A percentile compares a stretch with the other conserved stretches of the same genome.
These are phyloP conservation scores for Pteruthius melanotis DNA, from an alignment of 2,113 vertebrate genomes.

Conservation along the genomic window DNA sequence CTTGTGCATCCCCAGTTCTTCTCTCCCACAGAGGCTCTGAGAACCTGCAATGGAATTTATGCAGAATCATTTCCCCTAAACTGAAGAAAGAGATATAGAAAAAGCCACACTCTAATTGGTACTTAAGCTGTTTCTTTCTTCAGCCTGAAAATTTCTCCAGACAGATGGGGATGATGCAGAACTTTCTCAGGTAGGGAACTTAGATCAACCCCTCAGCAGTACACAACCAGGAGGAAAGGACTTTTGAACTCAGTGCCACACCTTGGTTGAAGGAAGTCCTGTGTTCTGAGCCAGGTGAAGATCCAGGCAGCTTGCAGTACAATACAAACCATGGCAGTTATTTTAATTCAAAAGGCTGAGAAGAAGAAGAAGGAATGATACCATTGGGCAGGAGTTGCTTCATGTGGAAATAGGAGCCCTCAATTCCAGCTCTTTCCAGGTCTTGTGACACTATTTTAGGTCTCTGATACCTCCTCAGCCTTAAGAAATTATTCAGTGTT, in stretches of 20 bases:
- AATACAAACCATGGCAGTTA: not conserved
- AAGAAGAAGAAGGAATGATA: not conserved
- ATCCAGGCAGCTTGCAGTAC: not conserved
- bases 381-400: not conserved
- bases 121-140: not conserved
- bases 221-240: not conserved
- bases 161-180: not conserved
- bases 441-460: not conserved
- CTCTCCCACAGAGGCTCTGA: not conserved
- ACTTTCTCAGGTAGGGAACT: not conserved
- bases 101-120: not conserved
- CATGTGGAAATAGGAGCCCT: not conserved
- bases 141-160: not conserved
- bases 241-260: not conserved
- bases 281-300: not conserved
- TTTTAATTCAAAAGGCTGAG: not conserved
- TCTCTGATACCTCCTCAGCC: not conserved
- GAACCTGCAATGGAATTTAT: not conserved
- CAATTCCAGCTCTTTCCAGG: not conserved
- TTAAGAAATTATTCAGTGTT: not conserved
- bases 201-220: not conserved
- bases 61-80: not conserved
- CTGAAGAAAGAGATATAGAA: not conserved
- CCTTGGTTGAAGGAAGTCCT: not conserved
- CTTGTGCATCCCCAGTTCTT: not conserved